These are phyloP conservation scores for Torymus texanus DNA, from an alignment of 2,888 invertebrate species.

Conservation along the genomic window DNA sequence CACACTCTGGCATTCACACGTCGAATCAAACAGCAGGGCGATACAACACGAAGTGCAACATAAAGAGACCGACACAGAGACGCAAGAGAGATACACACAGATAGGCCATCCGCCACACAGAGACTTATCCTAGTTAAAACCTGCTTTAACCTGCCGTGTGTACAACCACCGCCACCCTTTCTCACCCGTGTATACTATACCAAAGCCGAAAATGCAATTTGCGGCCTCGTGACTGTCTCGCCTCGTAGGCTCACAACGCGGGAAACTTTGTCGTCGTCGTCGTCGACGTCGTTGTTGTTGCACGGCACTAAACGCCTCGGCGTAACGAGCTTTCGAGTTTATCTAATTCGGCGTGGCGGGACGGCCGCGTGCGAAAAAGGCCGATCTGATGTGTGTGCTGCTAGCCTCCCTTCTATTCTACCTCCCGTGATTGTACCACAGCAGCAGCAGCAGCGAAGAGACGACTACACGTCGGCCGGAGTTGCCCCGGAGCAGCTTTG, in stretches of 20 bases:
- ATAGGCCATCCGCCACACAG: too few species aligned
- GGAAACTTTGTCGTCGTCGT: slow-evolving; percentile 27
- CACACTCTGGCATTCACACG: too few species aligned
- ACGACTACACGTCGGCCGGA: too few species aligned
- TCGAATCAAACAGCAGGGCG: too few species aligned
- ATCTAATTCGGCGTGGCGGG: slow-evolving; percentile 44
- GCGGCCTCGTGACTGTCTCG: slow-evolving; percentile 51
- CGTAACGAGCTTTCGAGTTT: slow-evolving; percentile 54
- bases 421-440: slow-evolving; percentile 15
- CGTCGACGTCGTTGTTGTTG: background rate
- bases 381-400: background rate
- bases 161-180: slow-evolving; percentile 5
- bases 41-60: too few species aligned
- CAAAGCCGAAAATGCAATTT: slow-evolving; percentile 61
- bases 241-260: slow-evolving; percentile 23
- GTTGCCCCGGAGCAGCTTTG: too few species aligned
- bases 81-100: slow-evolving; percentile 3
- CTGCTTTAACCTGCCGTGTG: slow-evolving; percentile 33
- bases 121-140: slow-evolving; percentile 37
- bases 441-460: too few species aligned
- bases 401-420: too few species aligned
- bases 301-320: slow-evolving; percentile 39
- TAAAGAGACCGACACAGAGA: background rate
- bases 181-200: slow-evolving; percentile 2
- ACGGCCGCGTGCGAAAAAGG: slow-evolving; percentile 17